A percentile compares a stretch with the other conserved stretches of the same genome.
Evolutionary conservation across 2,888 invertebrate species (phyloP).

Genomic region (Sphaerophoria rueppellii): DNA sequence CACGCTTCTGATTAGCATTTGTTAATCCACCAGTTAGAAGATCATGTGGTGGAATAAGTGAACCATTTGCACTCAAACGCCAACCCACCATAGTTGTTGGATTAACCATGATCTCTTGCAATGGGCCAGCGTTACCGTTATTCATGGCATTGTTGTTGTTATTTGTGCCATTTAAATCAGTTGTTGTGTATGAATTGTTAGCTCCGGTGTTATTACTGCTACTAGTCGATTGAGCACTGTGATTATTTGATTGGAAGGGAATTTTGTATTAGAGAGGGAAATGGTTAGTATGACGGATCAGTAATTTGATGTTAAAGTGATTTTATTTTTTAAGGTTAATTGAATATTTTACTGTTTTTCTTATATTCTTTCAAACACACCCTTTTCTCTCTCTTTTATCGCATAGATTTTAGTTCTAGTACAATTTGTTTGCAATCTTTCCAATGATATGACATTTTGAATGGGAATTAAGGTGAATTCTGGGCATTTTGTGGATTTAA

Average conservation of each 20-base stretch:
- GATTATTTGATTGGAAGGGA: conserved; percentile 55
- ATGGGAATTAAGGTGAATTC: conserved; percentile 63
- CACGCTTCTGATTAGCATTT: conserved; percentile 83
- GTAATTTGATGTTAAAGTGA: conserved; percentile 13
- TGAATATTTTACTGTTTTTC: conserved; percentile 62
- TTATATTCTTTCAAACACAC: conserved; percentile 42
- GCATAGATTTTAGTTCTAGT: conserved; percentile 33
- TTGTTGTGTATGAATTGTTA: conserved; percentile 79
- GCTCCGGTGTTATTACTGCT: conserved; percentile 78
- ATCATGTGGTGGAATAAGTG: conserved; percentile 82
- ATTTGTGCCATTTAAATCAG: conserved; percentile 78
- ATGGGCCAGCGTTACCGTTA: conserved; percentile 77
- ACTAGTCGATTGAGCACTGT: conserved; percentile 76
- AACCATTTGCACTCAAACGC: conserved; percentile 81
- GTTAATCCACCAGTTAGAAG: conserved; percentile 80
- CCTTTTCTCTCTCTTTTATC: conserved; percentile 69
- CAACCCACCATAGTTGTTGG: conserved; percentile 82
- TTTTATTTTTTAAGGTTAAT: neutral
- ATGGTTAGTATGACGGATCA: conserved; percentile 51
- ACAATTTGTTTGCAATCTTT: neutral
- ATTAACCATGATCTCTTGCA: conserved; percentile 82
- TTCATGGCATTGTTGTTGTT: conserved; percentile 76
- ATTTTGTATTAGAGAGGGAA: conserved; percentile 39
- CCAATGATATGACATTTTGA: conserved; percentile 14
- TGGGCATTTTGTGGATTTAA: conserved; percentile 61